Evolutionary conservation across 2,113 vertebrate genomes (phyloP).

Genomic region (Oryzias javanicus): DNA sequence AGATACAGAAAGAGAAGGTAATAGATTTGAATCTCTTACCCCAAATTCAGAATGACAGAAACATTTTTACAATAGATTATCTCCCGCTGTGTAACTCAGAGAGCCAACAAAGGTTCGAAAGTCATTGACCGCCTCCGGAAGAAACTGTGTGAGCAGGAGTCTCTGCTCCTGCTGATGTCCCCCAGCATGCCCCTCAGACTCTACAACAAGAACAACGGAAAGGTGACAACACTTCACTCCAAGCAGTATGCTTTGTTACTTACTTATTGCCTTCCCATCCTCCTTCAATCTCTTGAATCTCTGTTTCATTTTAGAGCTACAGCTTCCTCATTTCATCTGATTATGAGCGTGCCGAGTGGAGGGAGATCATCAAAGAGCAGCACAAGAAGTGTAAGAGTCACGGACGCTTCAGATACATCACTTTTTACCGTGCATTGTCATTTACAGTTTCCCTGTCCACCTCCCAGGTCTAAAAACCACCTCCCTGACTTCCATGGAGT

Average conservation of each 20-base stretch:
- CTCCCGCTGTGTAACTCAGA: conserved; percentile 73
- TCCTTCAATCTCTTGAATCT: background rate
- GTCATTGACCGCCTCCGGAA: conserved; percentile 92
- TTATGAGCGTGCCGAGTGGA: conserved; percentile 96
- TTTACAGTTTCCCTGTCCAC: background rate
- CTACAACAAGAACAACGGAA: conserved; percentile 86
- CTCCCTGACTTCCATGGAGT: conserved; percentile 90
- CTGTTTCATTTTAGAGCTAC: conserved; percentile 80
- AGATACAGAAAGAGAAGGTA: conserved; percentile 97
- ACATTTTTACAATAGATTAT: background rate
- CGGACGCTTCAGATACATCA: background rate
- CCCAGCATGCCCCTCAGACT: conserved; percentile 92
- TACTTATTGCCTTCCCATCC: background rate
- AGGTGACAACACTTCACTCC: conserved; percentile 76
- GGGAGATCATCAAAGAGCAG: conserved; percentile 91
- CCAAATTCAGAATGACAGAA: background rate
- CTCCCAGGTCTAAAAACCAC: conserved; percentile 89
- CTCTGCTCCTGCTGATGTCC: conserved; percentile 89
- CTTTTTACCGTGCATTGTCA: background rate
- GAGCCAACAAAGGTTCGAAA: conserved; percentile 92
- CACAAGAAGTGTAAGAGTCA: conserved; percentile 92
- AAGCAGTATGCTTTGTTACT: background rate
- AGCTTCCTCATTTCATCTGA: conserved; percentile 94
- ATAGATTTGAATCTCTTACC: background rate
- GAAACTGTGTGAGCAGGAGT: conserved; percentile 96